phyloP scores from a whole-genome alignment of 1,140 invertebrate genomes.

The Drosophila varians region DNA sequence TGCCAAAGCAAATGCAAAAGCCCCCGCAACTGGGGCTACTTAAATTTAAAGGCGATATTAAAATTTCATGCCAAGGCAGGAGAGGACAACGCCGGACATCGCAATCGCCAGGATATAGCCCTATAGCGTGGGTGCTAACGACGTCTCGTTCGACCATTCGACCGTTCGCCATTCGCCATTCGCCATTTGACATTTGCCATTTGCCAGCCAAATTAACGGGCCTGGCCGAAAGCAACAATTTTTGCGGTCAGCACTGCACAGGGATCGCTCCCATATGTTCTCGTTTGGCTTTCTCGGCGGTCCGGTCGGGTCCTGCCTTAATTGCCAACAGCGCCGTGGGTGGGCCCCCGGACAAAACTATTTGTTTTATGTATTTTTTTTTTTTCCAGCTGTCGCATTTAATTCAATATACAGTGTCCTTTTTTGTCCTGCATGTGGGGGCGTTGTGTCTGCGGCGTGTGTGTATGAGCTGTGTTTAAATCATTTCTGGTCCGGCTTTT shows the following conservation, averaged over 20 bases:
- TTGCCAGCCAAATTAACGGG: constrained; percentile 54
- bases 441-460: not conserved
- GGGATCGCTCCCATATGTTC: not conserved
- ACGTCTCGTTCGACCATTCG: constrained; percentile 27
- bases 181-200: constrained; percentile 54
- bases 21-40: constrained; percentile 46
- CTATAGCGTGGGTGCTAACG: constrained; percentile 59
- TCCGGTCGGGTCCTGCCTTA: constrained; percentile 22
- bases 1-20: constrained; percentile 61
- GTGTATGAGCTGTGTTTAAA: constrained; percentile 12
- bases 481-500: constrained; percentile 11
- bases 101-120: constrained; percentile 21
- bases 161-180: constrained; percentile 41
- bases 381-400: constrained; percentile 30
- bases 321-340: constrained; percentile 30
- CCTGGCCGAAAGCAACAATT: constrained; percentile 29
- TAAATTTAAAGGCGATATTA: constrained; percentile 69
- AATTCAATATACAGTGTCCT: constrained; percentile 36
- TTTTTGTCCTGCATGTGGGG: constrained; percentile 1
- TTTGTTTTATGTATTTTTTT: constrained; percentile 27
- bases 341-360: constrained; percentile 19
- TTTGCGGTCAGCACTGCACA: constrained; percentile 31
- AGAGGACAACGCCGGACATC: constrained; percentile 43
- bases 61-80: constrained; percentile 63
- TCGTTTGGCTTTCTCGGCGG: not conserved